These are phyloP conservation scores for Ianthella basta DNA, from an alignment of 37 sponge, comb jelly and placozoan species.

Conservation along the genomic window DNA sequence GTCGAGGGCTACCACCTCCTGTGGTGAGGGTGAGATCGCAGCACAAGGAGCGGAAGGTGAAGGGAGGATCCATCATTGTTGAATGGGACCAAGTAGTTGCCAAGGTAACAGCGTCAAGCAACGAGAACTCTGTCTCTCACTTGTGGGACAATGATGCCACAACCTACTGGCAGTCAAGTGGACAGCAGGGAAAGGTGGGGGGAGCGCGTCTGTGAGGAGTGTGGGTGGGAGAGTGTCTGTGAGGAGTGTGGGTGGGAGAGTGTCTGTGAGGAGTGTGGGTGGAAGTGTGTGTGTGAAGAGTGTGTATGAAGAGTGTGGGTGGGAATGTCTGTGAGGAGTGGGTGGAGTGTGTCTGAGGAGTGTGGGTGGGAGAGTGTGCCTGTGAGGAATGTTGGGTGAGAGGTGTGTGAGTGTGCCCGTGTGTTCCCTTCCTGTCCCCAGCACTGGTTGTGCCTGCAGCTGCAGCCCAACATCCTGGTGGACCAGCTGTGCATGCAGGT, in stretches of 20 bases:
- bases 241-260: not conserved
- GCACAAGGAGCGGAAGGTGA: slow-evolving; percentile 60
- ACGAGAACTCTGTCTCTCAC: slow-evolving; percentile 54
- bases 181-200: slow-evolving; percentile 83
- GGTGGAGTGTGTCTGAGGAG: slow-evolving; percentile 2
- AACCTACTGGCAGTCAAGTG: slow-evolving; percentile 94
- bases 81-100: slow-evolving; percentile 89
- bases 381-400: not conserved
- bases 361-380: not conserved
- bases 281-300: not conserved
- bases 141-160: slow-evolving; percentile 71
- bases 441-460: slow-evolving; percentile 94
- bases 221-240: not conserved
- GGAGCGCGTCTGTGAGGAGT: slow-evolving; percentile 13
- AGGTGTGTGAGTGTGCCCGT: not conserved
- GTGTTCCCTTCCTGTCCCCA: slow-evolving; percentile 13
- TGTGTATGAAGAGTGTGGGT: not conserved
- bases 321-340: not conserved
- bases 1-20: not conserved
- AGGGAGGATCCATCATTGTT: slow-evolving; percentile 80
- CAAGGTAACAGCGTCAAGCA: slow-evolving; percentile 73
- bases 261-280: not conserved
- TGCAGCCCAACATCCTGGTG: slow-evolving; percentile 84
- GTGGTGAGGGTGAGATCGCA: not conserved
- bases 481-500: slow-evolving; percentile 86